A percentile compares a stretch with the other conserved stretches of the same genome.
phyloP scores from a whole-genome alignment of 2,113 vertebrate species.

The Hippocampus guttulatus region DNA sequence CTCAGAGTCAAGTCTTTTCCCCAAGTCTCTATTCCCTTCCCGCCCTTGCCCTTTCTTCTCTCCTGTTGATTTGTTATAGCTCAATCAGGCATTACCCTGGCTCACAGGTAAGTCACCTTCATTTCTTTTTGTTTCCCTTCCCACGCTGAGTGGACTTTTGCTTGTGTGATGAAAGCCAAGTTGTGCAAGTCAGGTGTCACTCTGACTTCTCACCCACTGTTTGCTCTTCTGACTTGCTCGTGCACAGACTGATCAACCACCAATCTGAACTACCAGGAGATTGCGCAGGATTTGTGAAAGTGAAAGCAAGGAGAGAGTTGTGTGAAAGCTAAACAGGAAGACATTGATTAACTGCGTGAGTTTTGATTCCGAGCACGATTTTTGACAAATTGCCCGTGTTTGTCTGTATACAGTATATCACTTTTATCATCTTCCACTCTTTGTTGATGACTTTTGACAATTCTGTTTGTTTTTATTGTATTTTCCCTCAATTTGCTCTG shows the following conservation, averaged over 20 bases:
- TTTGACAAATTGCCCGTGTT: conserved; percentile 21
- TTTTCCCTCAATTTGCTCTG: neutral
- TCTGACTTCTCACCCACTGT: conserved; percentile 31
- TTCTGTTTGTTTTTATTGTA: conserved; percentile 6
- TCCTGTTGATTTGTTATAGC: conserved; percentile 35
- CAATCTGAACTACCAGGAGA: conserved; percentile 52
- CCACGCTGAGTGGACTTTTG: conserved; percentile 22
- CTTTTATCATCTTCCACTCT: conserved; percentile 16
- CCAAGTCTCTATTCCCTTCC: conserved; percentile 17
- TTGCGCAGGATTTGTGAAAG: conserved; percentile 50
- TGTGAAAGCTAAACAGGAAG: conserved; percentile 56
- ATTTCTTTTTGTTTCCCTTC: conserved; percentile 22
- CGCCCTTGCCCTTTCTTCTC: conserved; percentile 20
- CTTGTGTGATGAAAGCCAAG: conserved; percentile 31
- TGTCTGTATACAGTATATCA: conserved; percentile 6
- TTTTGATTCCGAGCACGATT: conserved; percentile 22
- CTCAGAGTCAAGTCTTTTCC: conserved; percentile 39
- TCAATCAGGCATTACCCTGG: conserved; percentile 47
- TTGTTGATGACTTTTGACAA: conserved; percentile 21
- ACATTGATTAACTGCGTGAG: conserved; percentile 42
- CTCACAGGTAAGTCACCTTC: conserved; percentile 54
- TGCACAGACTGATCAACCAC: conserved; percentile 48
- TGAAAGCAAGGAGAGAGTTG: conserved; percentile 39
- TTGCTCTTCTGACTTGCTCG: conserved; percentile 48
- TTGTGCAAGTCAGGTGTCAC: conserved; percentile 41